Base-by-base conservation (phyloP, 2,888 invertebrate genomes). In the Patella depressa region DNA sequence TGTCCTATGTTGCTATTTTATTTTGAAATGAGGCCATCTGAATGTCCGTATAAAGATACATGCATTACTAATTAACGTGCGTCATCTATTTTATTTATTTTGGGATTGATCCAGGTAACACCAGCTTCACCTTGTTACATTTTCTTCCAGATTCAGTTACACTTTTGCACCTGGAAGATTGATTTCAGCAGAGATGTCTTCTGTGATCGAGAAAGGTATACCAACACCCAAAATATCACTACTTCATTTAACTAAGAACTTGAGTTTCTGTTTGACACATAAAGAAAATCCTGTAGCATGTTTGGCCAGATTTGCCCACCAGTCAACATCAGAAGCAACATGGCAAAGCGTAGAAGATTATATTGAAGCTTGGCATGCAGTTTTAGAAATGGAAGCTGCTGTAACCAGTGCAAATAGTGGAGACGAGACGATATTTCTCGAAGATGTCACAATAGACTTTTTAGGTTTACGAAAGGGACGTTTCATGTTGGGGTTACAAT, bases 381-480 rank as follows among this genome's bases (percentile, higher is more conserved):
- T 87, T 15, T 77, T 85, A 11, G 79, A 82, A 57, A 87, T 87
- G 87, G 85, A 87, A 74, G 81, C 85, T 19, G 87, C 85, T 9
- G 74, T 78, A 11, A 77, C 79, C 17, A 77, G 84, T n/a, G 82
- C 82, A 11, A 71, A 55, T 0, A 82, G 79, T 73, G 84, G 82
- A 71, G 81, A 82, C 75, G 45, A 45, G 45, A 79, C 81, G 5
- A 79, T 76, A n/a, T 80, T 78, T 53, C 83, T 86, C 3, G 84
- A 81, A 73, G 79, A 82, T 70, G 80, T 86, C 11, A 79, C 79
- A 3, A 76, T 86, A 0, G 79, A 79, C 70, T 84, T 85, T 74
- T 73, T 65, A 1, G 65, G 73, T 14, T 24, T 57, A 57, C 57
- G 75, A 17, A 74, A 57, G n/a, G 86, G 86, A 29, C 80, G 79